Evolutionary conservation across 2,797 vertebrate genomes (phyloP).

Genomic region (Eupleurogrammus muticus): DNA sequence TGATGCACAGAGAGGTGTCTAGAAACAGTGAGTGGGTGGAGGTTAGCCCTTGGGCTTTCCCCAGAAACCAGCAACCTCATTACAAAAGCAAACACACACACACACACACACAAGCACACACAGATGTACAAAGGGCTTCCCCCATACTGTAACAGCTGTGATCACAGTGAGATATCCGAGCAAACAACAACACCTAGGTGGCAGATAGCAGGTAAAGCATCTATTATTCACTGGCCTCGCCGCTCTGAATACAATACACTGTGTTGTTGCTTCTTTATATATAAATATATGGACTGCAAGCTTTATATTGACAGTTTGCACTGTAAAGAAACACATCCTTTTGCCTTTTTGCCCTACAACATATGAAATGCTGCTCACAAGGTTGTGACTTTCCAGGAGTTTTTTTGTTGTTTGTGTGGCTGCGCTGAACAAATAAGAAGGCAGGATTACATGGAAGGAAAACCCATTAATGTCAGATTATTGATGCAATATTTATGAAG

Average conservation of each 20-base stretch:
- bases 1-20: conserved; percentile 63
- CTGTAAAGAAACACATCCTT: conserved; percentile 19
- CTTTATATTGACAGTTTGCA: not conserved
- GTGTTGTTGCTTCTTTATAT: not conserved
- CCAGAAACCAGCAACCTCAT: conserved; percentile 74
- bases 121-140: conserved; percentile 71
- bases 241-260: not conserved
- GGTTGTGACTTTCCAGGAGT: conserved; percentile 47
- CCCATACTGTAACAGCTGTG: conserved; percentile 67
- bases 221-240: conserved; percentile 45
- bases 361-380: conserved; percentile 7
- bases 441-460: conserved; percentile 61
- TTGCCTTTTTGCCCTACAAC: conserved; percentile 8
- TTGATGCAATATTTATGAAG: conserved; percentile 86
- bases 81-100: conserved; percentile 75
- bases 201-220: conserved; percentile 49
- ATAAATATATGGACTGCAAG: not conserved
- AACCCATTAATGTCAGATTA: conserved; percentile 82
- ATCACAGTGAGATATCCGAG: conserved; percentile 56
- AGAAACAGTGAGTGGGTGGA: conserved; percentile 72
- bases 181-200: conserved; percentile 54
- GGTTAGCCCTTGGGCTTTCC: conserved; percentile 79
- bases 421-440: conserved; percentile 57
- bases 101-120: conserved; percentile 47
- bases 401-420: conserved; percentile 53